Percentiles rank a stretch among this genome's conserved stretches.
Conservation (phyloP, 2,113 vertebrate genomes). For the Pterocles burchelli region DNA sequence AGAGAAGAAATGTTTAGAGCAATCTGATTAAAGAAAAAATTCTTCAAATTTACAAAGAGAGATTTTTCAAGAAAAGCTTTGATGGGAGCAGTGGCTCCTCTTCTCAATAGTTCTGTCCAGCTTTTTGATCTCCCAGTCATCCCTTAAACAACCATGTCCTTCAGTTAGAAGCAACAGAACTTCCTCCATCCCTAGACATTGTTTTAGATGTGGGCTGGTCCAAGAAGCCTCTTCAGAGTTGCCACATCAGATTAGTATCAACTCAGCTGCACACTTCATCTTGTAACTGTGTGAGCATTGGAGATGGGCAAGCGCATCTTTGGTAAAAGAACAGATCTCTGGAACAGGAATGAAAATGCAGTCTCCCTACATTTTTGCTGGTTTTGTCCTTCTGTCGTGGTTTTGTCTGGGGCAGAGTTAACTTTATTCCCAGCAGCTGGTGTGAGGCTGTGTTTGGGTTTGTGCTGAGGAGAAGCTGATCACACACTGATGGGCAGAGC, state of each 20-base stretch:
- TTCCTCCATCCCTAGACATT: not conserved
- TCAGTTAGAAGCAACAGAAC: not conserved
- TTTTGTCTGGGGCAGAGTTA: too few species aligned
- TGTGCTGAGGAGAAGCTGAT: too few species aligned
- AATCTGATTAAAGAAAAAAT: not conserved
- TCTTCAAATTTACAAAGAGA: not conserved
- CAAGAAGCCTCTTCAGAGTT: not conserved
- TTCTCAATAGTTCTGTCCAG: not conserved
- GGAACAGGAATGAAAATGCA: not conserved
- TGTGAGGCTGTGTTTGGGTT: too few species aligned
- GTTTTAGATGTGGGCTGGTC: not conserved
- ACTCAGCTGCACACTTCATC: not conserved
- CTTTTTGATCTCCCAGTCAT: not conserved
- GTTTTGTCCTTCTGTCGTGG: not conserved
- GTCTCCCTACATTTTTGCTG: not conserved
- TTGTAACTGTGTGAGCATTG: rapidly evolving
- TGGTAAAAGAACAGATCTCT: not conserved
- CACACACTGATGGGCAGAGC: too few species aligned
- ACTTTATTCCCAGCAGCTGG: too few species aligned
- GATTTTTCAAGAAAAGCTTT: not conserved
- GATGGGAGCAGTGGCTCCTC: not conserved
- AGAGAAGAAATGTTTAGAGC: not conserved
- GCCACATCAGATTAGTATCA: not conserved
- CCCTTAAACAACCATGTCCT: not conserved
- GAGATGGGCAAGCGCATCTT: not conserved